Percentiles rank a stretch among this genome's conserved stretches.
Evolutionary conservation across 2,113 vertebrate species (phyloP).

Genomic region (Oncorhynchus gorbuscha): DNA sequence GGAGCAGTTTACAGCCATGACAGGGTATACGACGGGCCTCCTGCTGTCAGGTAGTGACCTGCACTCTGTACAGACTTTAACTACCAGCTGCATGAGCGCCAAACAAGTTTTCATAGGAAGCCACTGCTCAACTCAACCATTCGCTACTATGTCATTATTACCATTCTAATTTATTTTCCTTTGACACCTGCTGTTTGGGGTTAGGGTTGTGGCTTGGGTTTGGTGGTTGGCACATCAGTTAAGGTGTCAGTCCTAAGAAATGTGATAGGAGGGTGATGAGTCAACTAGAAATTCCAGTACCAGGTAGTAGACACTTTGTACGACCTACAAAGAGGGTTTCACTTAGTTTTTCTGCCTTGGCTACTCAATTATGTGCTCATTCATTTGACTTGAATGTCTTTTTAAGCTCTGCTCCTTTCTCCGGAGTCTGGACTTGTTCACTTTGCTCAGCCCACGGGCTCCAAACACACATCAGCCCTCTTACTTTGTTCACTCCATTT

Average conservation of each 20-base stretch:
- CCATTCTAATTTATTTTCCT: not conserved
- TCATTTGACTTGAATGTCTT: not conserved
- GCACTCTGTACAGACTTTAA: not conserved
- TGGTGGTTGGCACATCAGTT: slow-evolving; percentile 25
- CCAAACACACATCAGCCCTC: too few relatives aligned
- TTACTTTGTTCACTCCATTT: not conserved
- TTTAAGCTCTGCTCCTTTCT: not conserved
- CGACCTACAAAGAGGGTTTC: slow-evolving; percentile 16
- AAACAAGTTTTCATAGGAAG: not conserved
- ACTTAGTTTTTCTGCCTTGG: slow-evolving; percentile 55
- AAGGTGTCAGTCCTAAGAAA: slow-evolving; percentile 47
- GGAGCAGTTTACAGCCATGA: too few relatives aligned
- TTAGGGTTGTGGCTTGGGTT: slow-evolving; percentile 17
- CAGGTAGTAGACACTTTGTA: not conserved
- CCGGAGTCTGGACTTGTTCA: not conserved
- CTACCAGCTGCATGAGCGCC: not conserved
- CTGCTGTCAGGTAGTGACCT: too few relatives aligned
- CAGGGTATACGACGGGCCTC: too few relatives aligned
- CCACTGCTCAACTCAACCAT: not conserved
- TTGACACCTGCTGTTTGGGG: slow-evolving; percentile 7
- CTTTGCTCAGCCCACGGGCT: too few relatives aligned
- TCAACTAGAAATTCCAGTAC: not conserved
- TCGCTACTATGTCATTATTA: not conserved
- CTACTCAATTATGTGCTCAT: not conserved
- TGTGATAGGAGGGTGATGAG: slow-evolving; percentile 16